Conservation (phyloP, 2,888 invertebrate species). For the Stratiomys singularior region DNA sequence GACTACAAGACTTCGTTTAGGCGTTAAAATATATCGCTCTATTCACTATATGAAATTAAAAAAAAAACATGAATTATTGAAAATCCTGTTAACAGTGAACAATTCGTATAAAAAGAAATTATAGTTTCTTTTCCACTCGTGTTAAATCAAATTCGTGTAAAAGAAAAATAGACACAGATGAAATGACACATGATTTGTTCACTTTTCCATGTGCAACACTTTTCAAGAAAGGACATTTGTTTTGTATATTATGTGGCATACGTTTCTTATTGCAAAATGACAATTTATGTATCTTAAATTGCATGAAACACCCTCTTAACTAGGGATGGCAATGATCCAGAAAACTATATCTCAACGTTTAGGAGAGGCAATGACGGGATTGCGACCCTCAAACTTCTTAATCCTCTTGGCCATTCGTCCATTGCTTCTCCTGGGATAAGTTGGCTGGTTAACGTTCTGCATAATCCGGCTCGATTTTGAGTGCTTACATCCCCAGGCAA, state of each 20-base stretch:
- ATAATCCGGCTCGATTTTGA: constrained; percentile 27
- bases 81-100: too few relatives aligned
- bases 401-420: constrained; percentile 6
- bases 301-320: constrained; percentile 15
- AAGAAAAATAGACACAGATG: too few relatives aligned
- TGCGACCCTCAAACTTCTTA: background rate
- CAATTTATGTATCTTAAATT: constrained; percentile 36
- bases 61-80: too few relatives aligned
- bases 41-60: too few relatives aligned
- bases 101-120: too few relatives aligned
- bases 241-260: constrained; percentile 28
- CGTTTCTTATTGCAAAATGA: constrained; percentile 13
- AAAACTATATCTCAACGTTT: constrained; percentile 9
- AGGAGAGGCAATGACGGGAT: background rate
- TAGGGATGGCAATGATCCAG: constrained; percentile 15
- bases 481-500: background rate
- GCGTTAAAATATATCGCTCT: too few relatives aligned
- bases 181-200: too few relatives aligned
- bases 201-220: too few relatives aligned
- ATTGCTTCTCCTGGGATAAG: background rate
- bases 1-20: too few relatives aligned
- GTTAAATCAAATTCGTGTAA: too few relatives aligned
- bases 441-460: constrained; percentile 6
- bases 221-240: constrained; percentile 19
- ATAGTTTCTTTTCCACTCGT: too few relatives aligned